Conservation (phyloP, 1,140 invertebrate genomes). For the Frieseomelitta varia region DNA sequence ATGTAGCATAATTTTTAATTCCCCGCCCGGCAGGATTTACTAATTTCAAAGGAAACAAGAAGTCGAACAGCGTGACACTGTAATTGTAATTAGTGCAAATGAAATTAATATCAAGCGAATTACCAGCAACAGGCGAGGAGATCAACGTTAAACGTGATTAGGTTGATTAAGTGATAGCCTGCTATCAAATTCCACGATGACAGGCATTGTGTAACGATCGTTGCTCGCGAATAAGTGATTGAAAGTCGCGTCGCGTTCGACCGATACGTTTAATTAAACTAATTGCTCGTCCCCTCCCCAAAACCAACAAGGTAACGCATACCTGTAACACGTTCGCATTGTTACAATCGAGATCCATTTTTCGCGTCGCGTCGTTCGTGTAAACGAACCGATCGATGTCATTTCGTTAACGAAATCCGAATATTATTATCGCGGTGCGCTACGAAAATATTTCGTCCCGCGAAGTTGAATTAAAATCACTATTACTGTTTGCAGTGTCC, state of each 20-base stretch:
- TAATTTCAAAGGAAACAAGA: neutral
- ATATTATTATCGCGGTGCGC: neutral
- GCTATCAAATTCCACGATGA: neutral
- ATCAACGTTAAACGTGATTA: conserved; percentile 11
- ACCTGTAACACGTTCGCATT: neutral
- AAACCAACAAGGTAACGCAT: neutral
- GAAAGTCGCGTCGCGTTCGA: neutral
- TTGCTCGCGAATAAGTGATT: conserved; percentile 1
- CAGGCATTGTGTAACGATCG: neutral
- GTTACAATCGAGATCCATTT: conserved; percentile 32
- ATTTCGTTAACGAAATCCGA: neutral
- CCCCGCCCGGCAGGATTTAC: neutral
- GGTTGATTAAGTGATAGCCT: conserved; percentile 12
- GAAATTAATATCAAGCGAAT: conserved; percentile 4
- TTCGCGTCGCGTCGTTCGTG: neutral
- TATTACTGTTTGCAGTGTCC: neutral
- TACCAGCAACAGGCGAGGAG: too few species aligned
- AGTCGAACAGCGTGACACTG: neutral
- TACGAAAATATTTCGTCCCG: neutral
- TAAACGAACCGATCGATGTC: neutral
- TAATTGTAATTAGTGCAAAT: neutral
- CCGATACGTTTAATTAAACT: conserved; percentile 7
- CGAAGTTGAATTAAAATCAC: neutral
- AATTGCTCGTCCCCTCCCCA: neutral
- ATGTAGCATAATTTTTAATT: too few species aligned